Percentiles rank a stretch among this genome's conserved stretches.
Evolutionary conservation across 2,113 vertebrate species (phyloP).

Genomic region (Podarcis cretensis): DNA sequence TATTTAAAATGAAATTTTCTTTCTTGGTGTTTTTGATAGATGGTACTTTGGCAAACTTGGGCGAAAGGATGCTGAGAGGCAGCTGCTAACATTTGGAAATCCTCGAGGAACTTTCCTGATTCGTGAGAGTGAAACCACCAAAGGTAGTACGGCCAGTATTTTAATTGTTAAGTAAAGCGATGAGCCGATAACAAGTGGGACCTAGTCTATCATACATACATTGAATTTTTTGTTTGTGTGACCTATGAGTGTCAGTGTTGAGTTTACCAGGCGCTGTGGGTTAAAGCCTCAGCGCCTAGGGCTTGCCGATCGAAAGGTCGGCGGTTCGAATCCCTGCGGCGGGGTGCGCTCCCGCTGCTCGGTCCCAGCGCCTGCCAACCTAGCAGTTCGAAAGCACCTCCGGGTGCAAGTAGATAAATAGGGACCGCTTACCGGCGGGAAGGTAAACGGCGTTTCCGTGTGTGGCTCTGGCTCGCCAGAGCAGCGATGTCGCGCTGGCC

Average conservation of each 20-base stretch:
- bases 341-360: no score
- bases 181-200: not conserved
- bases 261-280: no score
- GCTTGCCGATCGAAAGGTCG: no score
- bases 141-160: constrained; percentile 80
- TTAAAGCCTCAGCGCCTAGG: no score
- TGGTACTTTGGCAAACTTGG: constrained; percentile 99
- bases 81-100: constrained; percentile 92
- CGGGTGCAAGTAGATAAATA: no score
- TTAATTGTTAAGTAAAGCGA: not conserved
- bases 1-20: not conserved
- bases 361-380: no score
- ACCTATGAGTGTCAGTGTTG: not conserved
- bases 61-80: constrained; percentile 96
- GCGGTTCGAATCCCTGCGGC: no score
- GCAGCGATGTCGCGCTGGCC: no score
- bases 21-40: constrained; percentile 67
- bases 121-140: constrained; percentile 97
- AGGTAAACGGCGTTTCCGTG: no score
- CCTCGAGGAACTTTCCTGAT: constrained; percentile 94
- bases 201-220: constrained; percentile 9
- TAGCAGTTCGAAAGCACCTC: no score
- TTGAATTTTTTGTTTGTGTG: not conserved
- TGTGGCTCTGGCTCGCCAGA: no score
- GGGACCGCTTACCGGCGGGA: no score